Evolutionary conservation across 2,888 invertebrate species (phyloP).

Genomic region (Melinaea menophilus): DNA sequence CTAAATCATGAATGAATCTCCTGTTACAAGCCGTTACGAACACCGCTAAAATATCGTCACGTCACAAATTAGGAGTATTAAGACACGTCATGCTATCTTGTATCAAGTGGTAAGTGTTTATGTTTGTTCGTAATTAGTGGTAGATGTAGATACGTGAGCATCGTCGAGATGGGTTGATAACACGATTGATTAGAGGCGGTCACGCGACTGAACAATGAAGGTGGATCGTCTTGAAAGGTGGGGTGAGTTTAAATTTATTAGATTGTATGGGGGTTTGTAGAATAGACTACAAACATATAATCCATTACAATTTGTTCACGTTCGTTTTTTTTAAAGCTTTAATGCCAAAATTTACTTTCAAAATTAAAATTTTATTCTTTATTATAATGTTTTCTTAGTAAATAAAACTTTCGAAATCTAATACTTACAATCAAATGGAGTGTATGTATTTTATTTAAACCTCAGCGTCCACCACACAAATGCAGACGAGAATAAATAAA

Average conservation of each 20-base stretch:
- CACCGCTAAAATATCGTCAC: conserved; percentile 1
- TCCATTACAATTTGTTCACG: neutral
- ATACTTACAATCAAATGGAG: too few species aligned
- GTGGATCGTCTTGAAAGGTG: conserved; percentile 7
- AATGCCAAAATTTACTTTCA: too few species aligned
- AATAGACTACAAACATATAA: conserved; percentile 1
- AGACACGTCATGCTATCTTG: conserved; percentile 4
- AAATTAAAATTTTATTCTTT: too few species aligned
- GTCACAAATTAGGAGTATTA: conserved; percentile 5
- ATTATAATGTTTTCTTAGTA: too few species aligned
- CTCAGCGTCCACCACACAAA: too few species aligned
- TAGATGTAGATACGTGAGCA: conserved; percentile 10
- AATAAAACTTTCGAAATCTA: too few species aligned
- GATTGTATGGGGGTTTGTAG: neutral
- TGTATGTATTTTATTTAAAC: too few species aligned
- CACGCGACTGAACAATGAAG: conserved; percentile 6
- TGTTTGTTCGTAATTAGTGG: conserved; percentile 19
- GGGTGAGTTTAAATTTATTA: conserved; percentile 6
- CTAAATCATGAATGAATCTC: neutral
- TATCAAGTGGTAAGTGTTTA: conserved; percentile 11
- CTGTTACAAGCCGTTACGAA: neutral
- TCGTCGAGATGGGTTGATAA: conserved; percentile 3
- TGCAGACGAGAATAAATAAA: too few species aligned
- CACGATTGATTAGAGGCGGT: conserved; percentile 3
- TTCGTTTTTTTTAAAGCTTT: too few species aligned